Conservation (phyloP, 1,140 invertebrate species). For the Panagrolaimus sp. region DNA sequence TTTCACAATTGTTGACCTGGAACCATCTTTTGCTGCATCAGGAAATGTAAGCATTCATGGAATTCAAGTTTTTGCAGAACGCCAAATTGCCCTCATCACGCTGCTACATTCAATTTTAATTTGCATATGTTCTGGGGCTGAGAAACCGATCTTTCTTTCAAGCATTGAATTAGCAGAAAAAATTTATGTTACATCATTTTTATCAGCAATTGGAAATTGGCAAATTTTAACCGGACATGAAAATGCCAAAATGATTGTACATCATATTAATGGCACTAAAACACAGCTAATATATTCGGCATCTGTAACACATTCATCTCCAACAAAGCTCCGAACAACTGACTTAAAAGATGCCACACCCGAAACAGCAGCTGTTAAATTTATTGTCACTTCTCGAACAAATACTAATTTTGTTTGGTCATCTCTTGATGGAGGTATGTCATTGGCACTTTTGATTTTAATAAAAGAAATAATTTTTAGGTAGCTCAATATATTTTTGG, state of each 20-base stretch:
- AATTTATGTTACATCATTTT: background rate
- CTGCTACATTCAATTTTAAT: conserved; percentile 24
- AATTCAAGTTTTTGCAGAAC: conserved; percentile 16
- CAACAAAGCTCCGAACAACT: background rate
- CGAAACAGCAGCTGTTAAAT: conserved; percentile 11
- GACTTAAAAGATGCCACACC: background rate
- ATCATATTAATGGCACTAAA: conserved; percentile 27
- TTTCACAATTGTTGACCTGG: background rate
- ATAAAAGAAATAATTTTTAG: background rate
- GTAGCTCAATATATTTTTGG: conserved; percentile 29
- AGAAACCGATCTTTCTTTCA: background rate
- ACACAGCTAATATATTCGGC: conserved; percentile 31
- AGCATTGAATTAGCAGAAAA: conserved; percentile 8
- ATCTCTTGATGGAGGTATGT: conserved; percentile 26
- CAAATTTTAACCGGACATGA: conserved; percentile 44
- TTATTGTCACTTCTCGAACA: conserved; percentile 16
- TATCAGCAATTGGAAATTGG: conserved; percentile 13
- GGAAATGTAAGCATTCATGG: background rate
- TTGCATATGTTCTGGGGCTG: conserved; percentile 8
- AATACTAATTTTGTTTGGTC: conserved; percentile 26
- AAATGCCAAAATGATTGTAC: conserved; percentile 32
- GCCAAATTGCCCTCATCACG: conserved; percentile 17
- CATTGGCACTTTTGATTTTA: background rate
- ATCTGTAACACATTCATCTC: conserved; percentile 28
- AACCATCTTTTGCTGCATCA: background rate